Evolutionary conservation across 2,797 vertebrate species (phyloP), one percentile per base, ranked within the genome.

Genomic region (Premnoplex brunnescens): DNA sequence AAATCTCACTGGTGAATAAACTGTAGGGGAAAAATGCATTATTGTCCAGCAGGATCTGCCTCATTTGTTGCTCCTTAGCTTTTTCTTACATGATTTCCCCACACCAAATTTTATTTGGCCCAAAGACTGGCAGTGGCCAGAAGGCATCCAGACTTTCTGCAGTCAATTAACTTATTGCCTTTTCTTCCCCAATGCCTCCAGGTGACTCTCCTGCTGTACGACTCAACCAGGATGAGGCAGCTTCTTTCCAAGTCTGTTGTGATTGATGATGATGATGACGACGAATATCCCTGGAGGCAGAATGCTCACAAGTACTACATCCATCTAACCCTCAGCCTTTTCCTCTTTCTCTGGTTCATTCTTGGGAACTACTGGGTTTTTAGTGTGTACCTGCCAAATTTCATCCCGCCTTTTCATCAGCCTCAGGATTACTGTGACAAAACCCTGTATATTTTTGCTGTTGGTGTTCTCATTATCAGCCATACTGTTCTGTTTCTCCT

Each of bases 311-410:
- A 89, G 87, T 98, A 97, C 92, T 98, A 97, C 44, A 62, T 95
- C 85, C 96, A 98, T 83, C 91, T 98, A 66, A 92, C 79, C 12
- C 97, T 98, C 92, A 97, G 97, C 94, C 81, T 97, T 72, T 98
- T 98, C 85, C 97, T 98, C 62, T 98, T 97, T 60, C 92, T 98
- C 88, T 98, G 98, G 97, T 97, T 98, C 96, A 95, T 98, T 60
- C 93, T 98, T 88, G 97, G 97, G 7, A 97, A 98, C 88, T 97
- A 97, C 58, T 98, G 96, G 97, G 96, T 98, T 83, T 98, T 98
- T 93, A 97, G 97, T 17, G 77, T 97, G 62, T 97, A 97, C 60
- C 75, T 90, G 78, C 97, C 98, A 66, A 97, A 97, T 84, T 98
- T 98, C 75, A 96, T 98, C 30, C 96, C 96, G 0, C 95, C 97